Conservation (phyloP, 2,113 vertebrate species). For the Hydropotes inermis region DNA sequence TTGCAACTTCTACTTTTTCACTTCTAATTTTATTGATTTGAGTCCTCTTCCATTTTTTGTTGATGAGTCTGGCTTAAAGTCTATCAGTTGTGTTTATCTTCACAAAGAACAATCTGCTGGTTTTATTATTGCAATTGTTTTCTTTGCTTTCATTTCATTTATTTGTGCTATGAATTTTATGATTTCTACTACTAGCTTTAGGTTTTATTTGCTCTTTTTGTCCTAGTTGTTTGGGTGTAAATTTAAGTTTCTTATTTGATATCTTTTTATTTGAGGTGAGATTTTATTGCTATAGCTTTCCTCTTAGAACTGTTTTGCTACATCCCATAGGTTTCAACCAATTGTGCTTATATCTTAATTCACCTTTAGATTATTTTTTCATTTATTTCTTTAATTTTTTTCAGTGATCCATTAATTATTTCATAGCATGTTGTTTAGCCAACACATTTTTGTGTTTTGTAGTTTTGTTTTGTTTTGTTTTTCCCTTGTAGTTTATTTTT, state of each 20-base stretch:
- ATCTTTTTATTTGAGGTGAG: background rate
- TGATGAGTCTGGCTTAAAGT: background rate
- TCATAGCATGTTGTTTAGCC: background rate
- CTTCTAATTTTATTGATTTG: background rate
- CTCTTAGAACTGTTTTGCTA: background rate
- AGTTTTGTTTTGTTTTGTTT: background rate
- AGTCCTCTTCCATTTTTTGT: background rate
- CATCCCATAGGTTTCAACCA: background rate
- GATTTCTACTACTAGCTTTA: background rate
- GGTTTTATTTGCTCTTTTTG: background rate
- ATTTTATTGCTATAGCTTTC: background rate
- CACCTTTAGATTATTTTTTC: background rate
- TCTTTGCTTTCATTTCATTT: background rate
- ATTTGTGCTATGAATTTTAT: background rate
- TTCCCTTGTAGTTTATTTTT: background rate
- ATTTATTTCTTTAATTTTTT: background rate
- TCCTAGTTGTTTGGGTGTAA: background rate
- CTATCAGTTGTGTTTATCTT: background rate
- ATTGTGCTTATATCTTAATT: background rate
- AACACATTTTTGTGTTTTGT: background rate
- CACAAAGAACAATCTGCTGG: background rate
- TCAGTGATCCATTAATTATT: background rate
- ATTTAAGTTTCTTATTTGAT: background rate
- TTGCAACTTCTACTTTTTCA: background rate
- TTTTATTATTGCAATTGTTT: background rate